Conservation (phyloP, 1,140 invertebrate species). For the Pseudachorutes palmiensis region DNA sequence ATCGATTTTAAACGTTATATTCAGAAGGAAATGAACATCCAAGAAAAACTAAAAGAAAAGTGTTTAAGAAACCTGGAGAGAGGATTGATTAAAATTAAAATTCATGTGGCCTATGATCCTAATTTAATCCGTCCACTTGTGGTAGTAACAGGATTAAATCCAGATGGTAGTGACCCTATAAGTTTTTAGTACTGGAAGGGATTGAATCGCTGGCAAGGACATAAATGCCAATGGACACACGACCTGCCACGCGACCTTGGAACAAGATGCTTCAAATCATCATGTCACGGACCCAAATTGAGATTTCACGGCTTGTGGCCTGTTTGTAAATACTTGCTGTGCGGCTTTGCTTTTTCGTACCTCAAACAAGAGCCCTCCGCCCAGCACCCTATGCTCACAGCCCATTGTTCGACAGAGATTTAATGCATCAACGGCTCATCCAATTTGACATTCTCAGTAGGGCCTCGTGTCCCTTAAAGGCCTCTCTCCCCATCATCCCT, state of each 20-base stretch:
- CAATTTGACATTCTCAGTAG: neutral
- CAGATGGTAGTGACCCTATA: too few relatives aligned
- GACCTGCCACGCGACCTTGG: constrained; percentile 23
- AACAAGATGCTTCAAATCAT: constrained; percentile 31
- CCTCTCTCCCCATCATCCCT: neutral
- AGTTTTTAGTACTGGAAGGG: too few relatives aligned
- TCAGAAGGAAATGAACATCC: too few relatives aligned
- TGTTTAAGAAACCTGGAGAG: too few relatives aligned
- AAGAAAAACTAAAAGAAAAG: too few relatives aligned
- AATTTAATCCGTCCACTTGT: too few relatives aligned
- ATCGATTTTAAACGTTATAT: too few relatives aligned
- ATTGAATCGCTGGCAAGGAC: too few relatives aligned
- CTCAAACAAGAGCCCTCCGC: too few relatives aligned
- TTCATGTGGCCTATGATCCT: too few relatives aligned
- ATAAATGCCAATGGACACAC: constrained; percentile 10
- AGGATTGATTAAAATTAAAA: too few relatives aligned
- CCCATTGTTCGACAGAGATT: neutral
- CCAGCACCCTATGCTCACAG: neutral
- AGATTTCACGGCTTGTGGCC: constrained; percentile 37
- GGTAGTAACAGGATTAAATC: too few relatives aligned
- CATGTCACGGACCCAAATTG: constrained; percentile 35
- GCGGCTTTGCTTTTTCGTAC: constrained; percentile 27
- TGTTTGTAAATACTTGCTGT: constrained; percentile 38
- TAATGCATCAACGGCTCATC: neutral
- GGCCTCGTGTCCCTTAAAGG: neutral